Evolutionary conservation across 2,888 invertebrate species (phyloP).

Genomic region (Heliconius cydno): DNA sequence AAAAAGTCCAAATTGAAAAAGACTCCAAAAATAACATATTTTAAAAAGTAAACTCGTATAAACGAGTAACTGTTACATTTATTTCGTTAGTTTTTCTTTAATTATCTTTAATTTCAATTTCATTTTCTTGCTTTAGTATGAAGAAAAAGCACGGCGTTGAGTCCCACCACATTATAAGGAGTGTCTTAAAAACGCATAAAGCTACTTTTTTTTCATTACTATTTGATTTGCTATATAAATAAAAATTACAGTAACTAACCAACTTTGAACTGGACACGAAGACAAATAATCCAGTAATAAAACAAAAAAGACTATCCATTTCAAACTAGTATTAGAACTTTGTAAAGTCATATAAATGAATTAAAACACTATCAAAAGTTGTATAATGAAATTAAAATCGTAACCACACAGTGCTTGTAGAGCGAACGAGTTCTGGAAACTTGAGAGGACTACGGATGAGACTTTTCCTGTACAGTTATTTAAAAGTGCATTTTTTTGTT

Average conservation of each 20-base stretch:
- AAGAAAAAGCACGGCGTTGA: too few species aligned
- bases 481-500: background rate
- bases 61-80: too few species aligned
- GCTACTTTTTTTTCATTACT: background rate
- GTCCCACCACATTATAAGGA: too few species aligned
- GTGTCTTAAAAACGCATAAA: background rate
- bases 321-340: slow-evolving; percentile 28
- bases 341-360: slow-evolving; percentile 36
- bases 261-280: slow-evolving; percentile 1
- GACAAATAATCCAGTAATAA: slow-evolving; percentile 3
- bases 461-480: slow-evolving; percentile 36
- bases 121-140: too few species aligned
- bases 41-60: too few species aligned
- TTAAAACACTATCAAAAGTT: slow-evolving; percentile 37
- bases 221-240: background rate
- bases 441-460: slow-evolving; percentile 31
- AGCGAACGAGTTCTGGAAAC: slow-evolving; percentile 31
- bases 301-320: slow-evolving; percentile 11
- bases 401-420: slow-evolving; percentile 31
- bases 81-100: too few species aligned
- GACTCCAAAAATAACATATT: too few species aligned
- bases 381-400: slow-evolving; percentile 33
- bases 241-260: background rate
- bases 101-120: too few species aligned
- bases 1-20: too few species aligned